Percentiles rank a stretch among this genome's conserved stretches.
Evolutionary conservation across 2,113 vertebrate species (phyloP).

Genomic region (Epinephelus lanceolatus): DNA sequence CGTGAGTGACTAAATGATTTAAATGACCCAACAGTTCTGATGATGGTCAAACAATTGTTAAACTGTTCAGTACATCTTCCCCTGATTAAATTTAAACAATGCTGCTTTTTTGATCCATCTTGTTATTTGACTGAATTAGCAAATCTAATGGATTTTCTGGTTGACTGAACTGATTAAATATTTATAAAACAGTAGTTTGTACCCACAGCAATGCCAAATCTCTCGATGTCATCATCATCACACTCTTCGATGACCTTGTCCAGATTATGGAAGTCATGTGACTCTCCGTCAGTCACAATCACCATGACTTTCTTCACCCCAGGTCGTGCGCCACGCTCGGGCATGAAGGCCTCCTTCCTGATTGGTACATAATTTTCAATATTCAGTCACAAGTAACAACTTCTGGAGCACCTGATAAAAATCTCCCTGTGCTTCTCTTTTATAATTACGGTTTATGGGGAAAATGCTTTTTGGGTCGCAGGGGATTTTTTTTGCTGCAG

Average conservation of each 20-base stretch:
- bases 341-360: slow-evolving; percentile 93
- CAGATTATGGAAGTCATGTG: slow-evolving; percentile 90
- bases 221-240: slow-evolving; percentile 89
- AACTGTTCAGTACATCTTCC: not conserved
- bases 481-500: too few species aligned
- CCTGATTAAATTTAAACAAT: not conserved
- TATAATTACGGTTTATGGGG: too few species aligned
- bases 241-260: slow-evolving; percentile 86
- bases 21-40: not conserved
- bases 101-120: not conserved
- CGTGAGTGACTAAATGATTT: not conserved
- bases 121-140: not conserved
- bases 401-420: not conserved
- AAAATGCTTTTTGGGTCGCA: too few species aligned
- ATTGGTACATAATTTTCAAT: slow-evolving; percentile 5
- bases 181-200: not conserved
- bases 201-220: slow-evolving; percentile 96
- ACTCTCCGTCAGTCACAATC: slow-evolving; percentile 97
- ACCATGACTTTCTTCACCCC: slow-evolving; percentile 98
- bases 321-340: slow-evolving; percentile 88
- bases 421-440: too few species aligned
- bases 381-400: not conserved
- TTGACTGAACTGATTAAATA: not conserved
- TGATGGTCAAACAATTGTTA: not conserved
- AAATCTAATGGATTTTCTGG: not conserved